Evolutionary conservation across 2,888 invertebrate genomes (phyloP).

Genomic region (Adelognathus sp.): DNA sequence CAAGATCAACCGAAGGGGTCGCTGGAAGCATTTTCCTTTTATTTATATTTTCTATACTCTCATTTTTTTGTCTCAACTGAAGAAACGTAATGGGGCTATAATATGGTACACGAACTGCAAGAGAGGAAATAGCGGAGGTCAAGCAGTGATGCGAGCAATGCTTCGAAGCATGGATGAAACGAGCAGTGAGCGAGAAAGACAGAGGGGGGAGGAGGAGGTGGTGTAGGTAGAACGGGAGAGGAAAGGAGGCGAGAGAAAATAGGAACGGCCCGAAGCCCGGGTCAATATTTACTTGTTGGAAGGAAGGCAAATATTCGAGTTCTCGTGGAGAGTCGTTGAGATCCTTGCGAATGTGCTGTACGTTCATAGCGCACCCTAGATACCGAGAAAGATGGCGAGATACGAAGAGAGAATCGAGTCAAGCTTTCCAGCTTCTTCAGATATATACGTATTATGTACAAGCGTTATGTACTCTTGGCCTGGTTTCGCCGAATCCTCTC

Average conservation of each 20-base stretch:
- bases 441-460: conserved; percentile 44
- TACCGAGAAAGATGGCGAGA: neutral
- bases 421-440: conserved; percentile 32
- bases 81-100: conserved; percentile 19
- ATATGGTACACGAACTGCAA: conserved; percentile 7
- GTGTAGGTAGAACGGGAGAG: neutral
- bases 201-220: neutral
- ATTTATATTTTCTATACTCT: neutral
- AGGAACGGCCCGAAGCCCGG: conserved; percentile 38
- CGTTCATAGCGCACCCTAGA: conserved; percentile 15
- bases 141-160: conserved; percentile 38
- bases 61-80: neutral
- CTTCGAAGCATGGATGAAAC: conserved; percentile 53
- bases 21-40: neutral
- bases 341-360: conserved; percentile 38
- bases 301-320: conserved; percentile 54
- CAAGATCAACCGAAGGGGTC: neutral
- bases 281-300: conserved; percentile 59
- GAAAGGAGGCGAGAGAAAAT: conserved; percentile 34
- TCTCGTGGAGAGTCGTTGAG: conserved; percentile 42
- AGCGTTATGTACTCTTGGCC: conserved; percentile 31
- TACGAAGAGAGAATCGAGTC: conserved; percentile 22
- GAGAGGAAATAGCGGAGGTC: conserved; percentile 30
- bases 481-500: conserved; percentile 32
- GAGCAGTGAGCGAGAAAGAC: conserved; percentile 3